phyloP scores from a whole-genome alignment of 35 echinoderm and acorn worm genomes.

The Amphiura filiformis region DNA sequence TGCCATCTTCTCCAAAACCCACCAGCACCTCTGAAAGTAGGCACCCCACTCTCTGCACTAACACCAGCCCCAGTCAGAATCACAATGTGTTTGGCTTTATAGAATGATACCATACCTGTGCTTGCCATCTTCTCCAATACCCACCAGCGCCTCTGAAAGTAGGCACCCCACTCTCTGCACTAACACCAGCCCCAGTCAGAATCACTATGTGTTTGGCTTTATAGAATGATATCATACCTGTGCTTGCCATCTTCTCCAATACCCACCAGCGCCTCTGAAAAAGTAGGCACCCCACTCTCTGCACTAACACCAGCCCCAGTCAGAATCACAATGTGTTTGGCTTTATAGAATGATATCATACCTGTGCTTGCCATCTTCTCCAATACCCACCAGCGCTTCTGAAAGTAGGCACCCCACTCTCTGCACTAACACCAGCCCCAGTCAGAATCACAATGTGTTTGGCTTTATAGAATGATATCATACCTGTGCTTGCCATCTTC shows the following conservation, averaged over 20 bases:
- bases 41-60: constrained; percentile 95
- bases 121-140: constrained; percentile 74
- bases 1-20: constrained; percentile 79
- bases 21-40: constrained; percentile 93
- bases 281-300: constrained; percentile 95
- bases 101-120: too few relatives aligned
- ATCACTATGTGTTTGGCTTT: too few relatives aligned
- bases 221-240: too few relatives aligned
- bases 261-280: constrained; percentile 94
- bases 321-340: too few relatives aligned
- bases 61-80: constrained; percentile 95
- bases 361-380: constrained; percentile 75
- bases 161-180: constrained; percentile 95
- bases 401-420: constrained; percentile 96
- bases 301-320: constrained; percentile 95
- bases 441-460: too few relatives aligned
- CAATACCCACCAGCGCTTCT: constrained; percentile 90
- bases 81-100: too few relatives aligned
- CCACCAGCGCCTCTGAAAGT: constrained; percentile 96
- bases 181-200: constrained; percentile 94
- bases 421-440: constrained; percentile 91
- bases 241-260: constrained; percentile 74
- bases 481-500: constrained; percentile 74
- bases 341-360: too few relatives aligned
- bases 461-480: too few relatives aligned